phyloP scores from a whole-genome alignment of 2,797 vertebrate genomes.

The Malurus leucopterus region DNA sequence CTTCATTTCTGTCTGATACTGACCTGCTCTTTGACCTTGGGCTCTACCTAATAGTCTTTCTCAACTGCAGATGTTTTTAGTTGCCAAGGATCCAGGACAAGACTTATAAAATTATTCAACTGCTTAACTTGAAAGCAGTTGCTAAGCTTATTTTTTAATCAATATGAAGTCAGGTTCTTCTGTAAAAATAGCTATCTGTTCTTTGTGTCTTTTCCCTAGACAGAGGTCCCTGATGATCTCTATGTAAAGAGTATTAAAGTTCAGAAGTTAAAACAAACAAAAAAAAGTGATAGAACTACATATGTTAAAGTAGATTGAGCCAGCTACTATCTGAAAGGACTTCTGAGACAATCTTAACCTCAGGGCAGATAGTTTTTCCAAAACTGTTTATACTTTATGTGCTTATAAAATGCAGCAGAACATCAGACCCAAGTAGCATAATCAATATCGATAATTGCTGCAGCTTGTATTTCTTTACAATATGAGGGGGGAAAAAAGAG shows the following conservation, averaged over 20 bases:
- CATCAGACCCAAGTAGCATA: background rate
- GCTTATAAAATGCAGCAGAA: background rate
- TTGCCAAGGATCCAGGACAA: background rate
- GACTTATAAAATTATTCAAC: background rate
- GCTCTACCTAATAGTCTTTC: background rate
- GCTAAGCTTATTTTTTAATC: background rate
- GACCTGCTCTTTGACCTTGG: background rate
- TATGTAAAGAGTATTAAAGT: background rate
- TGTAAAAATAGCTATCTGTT: background rate
- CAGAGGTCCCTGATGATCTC: background rate
- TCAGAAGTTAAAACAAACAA: background rate
- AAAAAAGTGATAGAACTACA: background rate
- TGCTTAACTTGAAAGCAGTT: background rate
- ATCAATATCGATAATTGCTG: background rate
- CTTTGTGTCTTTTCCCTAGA: background rate
- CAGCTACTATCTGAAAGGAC: background rate
- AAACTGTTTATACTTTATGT: background rate
- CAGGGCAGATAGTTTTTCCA: background rate
- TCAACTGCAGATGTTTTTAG: background rate
- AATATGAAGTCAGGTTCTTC: background rate
- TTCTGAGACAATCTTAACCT: background rate
- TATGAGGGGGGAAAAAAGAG: background rate
- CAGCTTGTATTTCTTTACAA: background rate
- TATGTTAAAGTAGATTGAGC: background rate
- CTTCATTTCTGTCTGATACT: background rate